Percentiles rank a stretch among this genome's conserved stretches.
These are phyloP conservation scores for Drosophila trichaetosa DNA, from an alignment of 2,888 invertebrate genomes.

Conservation along the genomic window DNA sequence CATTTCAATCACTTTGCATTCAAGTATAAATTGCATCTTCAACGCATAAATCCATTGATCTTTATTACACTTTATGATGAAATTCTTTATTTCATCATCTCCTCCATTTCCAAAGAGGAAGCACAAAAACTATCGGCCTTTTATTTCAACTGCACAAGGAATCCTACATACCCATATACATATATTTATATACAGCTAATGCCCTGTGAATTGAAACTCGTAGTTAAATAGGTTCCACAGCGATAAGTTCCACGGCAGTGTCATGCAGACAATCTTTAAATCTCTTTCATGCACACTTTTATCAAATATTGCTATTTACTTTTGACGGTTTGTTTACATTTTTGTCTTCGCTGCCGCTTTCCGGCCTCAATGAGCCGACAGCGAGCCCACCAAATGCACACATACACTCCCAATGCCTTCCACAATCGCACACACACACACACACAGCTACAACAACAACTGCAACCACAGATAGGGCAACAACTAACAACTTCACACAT, in stretches of 20 bases:
- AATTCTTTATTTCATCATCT: slow-evolving; percentile 42
- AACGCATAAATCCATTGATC: slow-evolving; percentile 1
- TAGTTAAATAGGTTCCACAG: slow-evolving; percentile 35
- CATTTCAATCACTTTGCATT: slow-evolving; percentile 2
- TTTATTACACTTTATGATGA: slow-evolving; percentile 59
- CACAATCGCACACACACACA: slow-evolving; percentile 36
- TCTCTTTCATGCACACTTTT: slow-evolving; percentile 68
- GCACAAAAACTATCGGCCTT: not conserved
- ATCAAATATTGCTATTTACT: slow-evolving; percentile 75
- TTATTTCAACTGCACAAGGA: slow-evolving; percentile 21
- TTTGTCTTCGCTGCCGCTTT: slow-evolving; percentile 70
- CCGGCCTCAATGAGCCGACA: slow-evolving; percentile 50
- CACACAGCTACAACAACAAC: slow-evolving; percentile 15
- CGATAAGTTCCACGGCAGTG: slow-evolving; percentile 32
- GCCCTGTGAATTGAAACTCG: slow-evolving; percentile 24
- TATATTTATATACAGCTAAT: not conserved
- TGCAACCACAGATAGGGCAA: slow-evolving; percentile 33
- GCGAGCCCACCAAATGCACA: slow-evolving; percentile 17
- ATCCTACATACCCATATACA: not conserved
- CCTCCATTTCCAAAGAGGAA: slow-evolving; percentile 4
- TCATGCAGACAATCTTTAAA: slow-evolving; percentile 52
- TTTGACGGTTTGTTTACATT: slow-evolving; percentile 74
- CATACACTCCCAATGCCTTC: slow-evolving; percentile 22
- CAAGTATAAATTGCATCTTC: not conserved
- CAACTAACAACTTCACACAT: slow-evolving; percentile 24